Evolutionary conservation across 2,113 vertebrate species (phyloP).

Genomic region (Riparia riparia): DNA sequence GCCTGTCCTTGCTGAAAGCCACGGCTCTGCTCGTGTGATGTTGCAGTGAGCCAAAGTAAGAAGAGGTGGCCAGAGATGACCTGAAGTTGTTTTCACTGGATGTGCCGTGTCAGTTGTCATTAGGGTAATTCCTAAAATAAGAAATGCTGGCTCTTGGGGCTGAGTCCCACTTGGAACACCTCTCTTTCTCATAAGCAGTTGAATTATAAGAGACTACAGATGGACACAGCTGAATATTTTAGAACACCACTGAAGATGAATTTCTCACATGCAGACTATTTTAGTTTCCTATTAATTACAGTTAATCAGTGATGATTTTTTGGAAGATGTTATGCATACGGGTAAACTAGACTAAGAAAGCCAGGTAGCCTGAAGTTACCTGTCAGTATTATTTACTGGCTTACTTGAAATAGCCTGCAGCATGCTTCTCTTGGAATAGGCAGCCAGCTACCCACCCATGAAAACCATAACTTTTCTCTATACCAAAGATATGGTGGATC

Average conservation of each 20-base stretch:
- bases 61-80: background rate
- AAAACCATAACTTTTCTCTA: background rate
- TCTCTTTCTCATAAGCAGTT: background rate
- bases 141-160: background rate
- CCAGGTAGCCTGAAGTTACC: background rate
- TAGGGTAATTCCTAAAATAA: background rate
- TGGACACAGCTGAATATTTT: background rate
- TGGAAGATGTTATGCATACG: background rate
- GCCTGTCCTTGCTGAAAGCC: background rate
- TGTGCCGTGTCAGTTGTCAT: background rate
- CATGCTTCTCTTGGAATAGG: background rate
- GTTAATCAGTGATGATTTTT: background rate
- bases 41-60: background rate
- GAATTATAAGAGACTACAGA: background rate
- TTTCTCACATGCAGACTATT: background rate
- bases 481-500: background rate
- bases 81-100: background rate
- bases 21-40: fast-evolving
- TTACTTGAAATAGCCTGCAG: conserved; percentile 17
- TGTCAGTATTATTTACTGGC: background rate
- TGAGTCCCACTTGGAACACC: background rate
- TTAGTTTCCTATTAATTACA: background rate
- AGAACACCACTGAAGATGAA: background rate
- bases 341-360: background rate
- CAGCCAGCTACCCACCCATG: background rate